Evolutionary conservation across 2,113 vertebrate species (phyloP).

Genomic region (Phainopepla nitens): DNA sequence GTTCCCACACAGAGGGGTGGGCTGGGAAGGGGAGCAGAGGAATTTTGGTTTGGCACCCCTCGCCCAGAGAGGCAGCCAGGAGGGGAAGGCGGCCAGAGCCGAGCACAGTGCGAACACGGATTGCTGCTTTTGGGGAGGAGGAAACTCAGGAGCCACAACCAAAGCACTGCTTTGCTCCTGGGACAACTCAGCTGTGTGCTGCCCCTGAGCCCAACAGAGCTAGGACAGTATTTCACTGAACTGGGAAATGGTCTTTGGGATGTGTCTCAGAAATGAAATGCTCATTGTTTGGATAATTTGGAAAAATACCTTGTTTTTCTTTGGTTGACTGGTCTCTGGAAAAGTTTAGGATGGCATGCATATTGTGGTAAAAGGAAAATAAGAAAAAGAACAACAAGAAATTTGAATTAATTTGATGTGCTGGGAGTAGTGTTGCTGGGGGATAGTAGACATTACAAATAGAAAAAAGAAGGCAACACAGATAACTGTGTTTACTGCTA

Average conservation of each 20-base stretch:
- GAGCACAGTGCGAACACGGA: background rate
- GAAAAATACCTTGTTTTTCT: slow-evolving; percentile 38
- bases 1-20: slow-evolving; percentile 4
- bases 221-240: background rate
- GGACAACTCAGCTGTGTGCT: background rate
- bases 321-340: slow-evolving; percentile 6
- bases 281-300: slow-evolving; percentile 5
- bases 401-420: background rate
- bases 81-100: background rate
- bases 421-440: background rate
- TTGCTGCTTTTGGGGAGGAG: slow-evolving; percentile 33
- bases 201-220: background rate
- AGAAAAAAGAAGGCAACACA: background rate
- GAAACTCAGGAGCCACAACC: slow-evolving; percentile 39
- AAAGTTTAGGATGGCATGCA: slow-evolving; percentile 31
- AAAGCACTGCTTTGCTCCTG: background rate
- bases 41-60: slow-evolving; percentile 42
- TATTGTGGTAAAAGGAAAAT: slow-evolving; percentile 13
- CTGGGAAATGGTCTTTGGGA: background rate
- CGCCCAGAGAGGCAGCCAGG: background rate
- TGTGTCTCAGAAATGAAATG: background rate
- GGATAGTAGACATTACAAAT: background rate
- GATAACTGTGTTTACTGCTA: background rate
- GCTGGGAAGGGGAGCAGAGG: slow-evolving; percentile 38
- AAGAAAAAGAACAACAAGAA: slow-evolving; percentile 16